Percentiles rank a stretch among this genome's conserved stretches.
phyloP scores from a whole-genome alignment of 2,113 vertebrate genomes.

The Rynchops niger region DNA sequence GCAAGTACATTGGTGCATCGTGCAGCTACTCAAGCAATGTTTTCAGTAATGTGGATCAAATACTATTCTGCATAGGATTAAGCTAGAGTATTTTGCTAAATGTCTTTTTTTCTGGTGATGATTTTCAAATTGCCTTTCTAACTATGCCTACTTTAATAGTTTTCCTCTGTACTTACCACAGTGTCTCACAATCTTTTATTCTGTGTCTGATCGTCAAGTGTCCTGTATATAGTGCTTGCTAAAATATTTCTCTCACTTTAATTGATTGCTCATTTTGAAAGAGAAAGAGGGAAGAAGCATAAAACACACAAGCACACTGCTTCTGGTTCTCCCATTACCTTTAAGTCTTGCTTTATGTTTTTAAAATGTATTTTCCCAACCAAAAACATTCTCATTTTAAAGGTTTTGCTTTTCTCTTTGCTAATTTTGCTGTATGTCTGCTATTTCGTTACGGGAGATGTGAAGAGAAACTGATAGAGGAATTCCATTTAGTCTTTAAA shows the following conservation, averaged over 20 bases:
- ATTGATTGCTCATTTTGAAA: neutral
- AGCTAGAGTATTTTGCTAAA: neutral
- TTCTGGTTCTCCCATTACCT: neutral
- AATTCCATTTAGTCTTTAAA: constrained; percentile 2
- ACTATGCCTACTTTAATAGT: neutral
- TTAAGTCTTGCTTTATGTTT: neutral
- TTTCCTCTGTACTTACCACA: neutral
- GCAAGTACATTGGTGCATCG: neutral
- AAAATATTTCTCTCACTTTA: neutral
- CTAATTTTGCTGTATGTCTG: neutral
- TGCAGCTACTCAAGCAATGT: neutral
- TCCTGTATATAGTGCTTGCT: neutral
- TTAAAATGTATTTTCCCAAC: neutral
- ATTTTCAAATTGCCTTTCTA: neutral
- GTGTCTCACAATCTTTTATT: neutral
- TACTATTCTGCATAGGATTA: neutral
- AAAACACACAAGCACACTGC: neutral
- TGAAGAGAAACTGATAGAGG: neutral
- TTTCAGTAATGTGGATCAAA: neutral
- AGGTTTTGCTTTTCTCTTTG: neutral
- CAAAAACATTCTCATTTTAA: neutral
- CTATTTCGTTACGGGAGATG: neutral
- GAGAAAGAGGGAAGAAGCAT: neutral
- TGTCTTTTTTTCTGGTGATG: neutral
- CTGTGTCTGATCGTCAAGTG: neutral